Percentiles rank a stretch among this genome's conserved stretches.
Conservation (phyloP, 2,888 invertebrate genomes). For the Ectemnius continuus region DNA sequence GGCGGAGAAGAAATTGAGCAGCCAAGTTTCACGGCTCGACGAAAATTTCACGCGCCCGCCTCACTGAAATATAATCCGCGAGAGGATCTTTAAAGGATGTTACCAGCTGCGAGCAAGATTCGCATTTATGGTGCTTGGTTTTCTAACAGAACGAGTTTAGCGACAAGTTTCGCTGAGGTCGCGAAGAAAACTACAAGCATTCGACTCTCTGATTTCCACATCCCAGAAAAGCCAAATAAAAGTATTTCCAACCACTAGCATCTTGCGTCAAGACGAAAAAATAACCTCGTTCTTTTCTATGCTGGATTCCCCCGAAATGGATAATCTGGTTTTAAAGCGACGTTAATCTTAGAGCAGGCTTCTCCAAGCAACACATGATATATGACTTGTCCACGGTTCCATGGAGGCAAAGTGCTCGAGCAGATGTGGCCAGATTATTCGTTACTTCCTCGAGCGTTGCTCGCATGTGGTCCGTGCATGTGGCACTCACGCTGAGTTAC, state of each 20-base stretch:
- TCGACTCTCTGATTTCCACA: no score
- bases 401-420: constrained; percentile 8
- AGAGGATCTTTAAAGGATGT: constrained; percentile 10
- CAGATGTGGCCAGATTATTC: constrained; percentile 20
- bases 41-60: constrained; percentile 40
- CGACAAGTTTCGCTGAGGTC: neutral
- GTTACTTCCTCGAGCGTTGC: neutral
- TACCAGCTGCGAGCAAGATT: neutral
- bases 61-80: constrained; percentile 32
- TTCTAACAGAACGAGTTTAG: constrained; percentile 15
- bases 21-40: constrained; percentile 42
- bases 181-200: neutral
- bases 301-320: neutral
- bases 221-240: no score
- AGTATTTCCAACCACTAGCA: no score
- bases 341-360: neutral
- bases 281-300: neutral
- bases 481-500: constrained; percentile 27
- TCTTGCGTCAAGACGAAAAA: neutral
- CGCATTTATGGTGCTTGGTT: constrained; percentile 8
- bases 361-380: neutral
- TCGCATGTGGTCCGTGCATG: neutral
- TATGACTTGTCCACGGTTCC: constrained; percentile 17
- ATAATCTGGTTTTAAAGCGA: neutral
- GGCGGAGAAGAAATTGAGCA: constrained; percentile 32